phyloP scores from a whole-genome alignment of 2,113 vertebrate species.

The Lophochroa leadbeateri region DNA sequence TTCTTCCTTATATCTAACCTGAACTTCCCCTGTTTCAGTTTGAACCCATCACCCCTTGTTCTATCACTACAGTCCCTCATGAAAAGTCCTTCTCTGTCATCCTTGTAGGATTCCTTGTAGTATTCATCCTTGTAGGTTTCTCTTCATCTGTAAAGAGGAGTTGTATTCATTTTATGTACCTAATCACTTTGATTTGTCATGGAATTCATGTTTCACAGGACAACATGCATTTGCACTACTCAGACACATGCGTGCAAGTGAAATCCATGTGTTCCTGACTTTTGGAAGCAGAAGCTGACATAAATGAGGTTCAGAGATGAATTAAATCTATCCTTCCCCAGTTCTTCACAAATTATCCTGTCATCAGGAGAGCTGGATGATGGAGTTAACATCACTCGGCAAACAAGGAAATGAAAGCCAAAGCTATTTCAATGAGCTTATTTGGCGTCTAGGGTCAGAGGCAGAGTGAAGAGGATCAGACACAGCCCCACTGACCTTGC shows the following conservation, averaged over 20 bases:
- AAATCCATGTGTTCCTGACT: neutral
- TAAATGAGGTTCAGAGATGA: neutral
- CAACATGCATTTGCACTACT: rapidly evolving
- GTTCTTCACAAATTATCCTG: neutral
- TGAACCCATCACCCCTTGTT: neutral
- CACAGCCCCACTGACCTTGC: neutral
- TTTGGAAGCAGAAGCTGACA: neutral
- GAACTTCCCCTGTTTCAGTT: neutral
- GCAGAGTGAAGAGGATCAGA: neutral
- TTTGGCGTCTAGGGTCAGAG: neutral
- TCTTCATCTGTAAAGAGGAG: neutral
- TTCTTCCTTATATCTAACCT: neutral
- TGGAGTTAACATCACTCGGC: neutral
- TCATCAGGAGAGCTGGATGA: neutral
- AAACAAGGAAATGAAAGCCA: neutral
- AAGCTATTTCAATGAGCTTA: neutral
- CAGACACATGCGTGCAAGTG: neutral
- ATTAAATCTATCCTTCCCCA: neutral
- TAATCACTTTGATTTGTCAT: neutral
- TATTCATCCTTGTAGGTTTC: neutral
- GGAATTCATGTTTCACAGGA: neutral
- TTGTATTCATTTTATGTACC: neutral
- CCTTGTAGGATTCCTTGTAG: neutral
- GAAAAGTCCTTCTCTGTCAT: neutral
- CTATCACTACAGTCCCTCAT: neutral